Evolutionary conservation across 2,113 vertebrate species (phyloP), one percentile per base, ranked within the genome.

Genomic region (Anarrhichthys ocellatus): DNA sequence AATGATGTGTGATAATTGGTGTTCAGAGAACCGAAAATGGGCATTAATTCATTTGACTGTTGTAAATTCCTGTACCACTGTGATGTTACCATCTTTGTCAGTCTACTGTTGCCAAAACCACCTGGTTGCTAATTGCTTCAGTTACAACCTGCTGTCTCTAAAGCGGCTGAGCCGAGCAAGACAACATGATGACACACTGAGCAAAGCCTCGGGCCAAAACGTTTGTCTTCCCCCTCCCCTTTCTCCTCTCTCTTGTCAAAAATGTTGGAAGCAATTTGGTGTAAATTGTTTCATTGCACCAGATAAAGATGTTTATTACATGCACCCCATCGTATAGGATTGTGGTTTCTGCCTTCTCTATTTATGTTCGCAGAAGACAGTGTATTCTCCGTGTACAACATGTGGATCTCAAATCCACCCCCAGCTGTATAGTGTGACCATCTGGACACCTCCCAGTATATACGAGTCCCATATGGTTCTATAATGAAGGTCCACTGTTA

Each of bases 41-140:
- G 6, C 9, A 59, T 62, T 50, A 29, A 40, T 63, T 24, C 11
- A 42, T 11, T 1, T 64, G 27, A 62, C 17, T 17, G 6, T 46
- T 54, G 63, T 69, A 38, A 32, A 27, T 42, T 42, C 14, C 40
- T 61, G 40, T 8, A 11, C 59, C 1, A 6, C 58, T 64, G 34
- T 32, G 65, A 56, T n/a, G 70, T 34, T 67, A 5, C 38, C 6
- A 10, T 78, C 20, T n/a, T 0, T 63, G 68, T 70, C 42, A 44
- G 46, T 22, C 24, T 3, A 9, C 24, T n/a, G 38, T 7, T 40
- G 63, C 76, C 76, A 78, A 68, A 87, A 71, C 46, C 84, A 72
- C 79, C 76, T 86, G 84, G 65, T 40, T 72, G 42, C 65, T 83
- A 84, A 88, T 80, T 85, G 46, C 73, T 65, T 83, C 36, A 32